These are phyloP conservation scores for Conus betulinus DNA, from an alignment of 1,140 invertebrate species.

Conservation along the genomic window DNA sequence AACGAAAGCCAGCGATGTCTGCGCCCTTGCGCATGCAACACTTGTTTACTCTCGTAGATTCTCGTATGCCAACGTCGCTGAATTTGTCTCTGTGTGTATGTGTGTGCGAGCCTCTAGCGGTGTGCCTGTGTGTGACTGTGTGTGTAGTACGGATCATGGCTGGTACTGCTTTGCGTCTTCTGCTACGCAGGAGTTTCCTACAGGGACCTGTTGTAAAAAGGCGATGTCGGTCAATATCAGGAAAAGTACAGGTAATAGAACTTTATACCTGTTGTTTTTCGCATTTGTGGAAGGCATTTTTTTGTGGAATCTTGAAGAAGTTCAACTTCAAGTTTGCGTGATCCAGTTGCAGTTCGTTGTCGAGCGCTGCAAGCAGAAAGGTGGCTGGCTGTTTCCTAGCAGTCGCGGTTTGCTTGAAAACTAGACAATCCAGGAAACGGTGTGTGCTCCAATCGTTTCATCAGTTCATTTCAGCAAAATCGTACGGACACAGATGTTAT, in stretches of 20 bases:
- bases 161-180: slow-evolving; percentile 25
- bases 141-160: slow-evolving; percentile 30
- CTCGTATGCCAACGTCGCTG: slow-evolving; percentile 7
- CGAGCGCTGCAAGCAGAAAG: too few species aligned
- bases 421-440: neutral
- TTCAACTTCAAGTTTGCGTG: too few species aligned
- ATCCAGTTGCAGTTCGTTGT: too few species aligned
- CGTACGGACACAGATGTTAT: too few species aligned
- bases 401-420: slow-evolving; percentile 17
- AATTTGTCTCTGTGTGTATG: too few species aligned
- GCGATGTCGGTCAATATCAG: slow-evolving; percentile 31
- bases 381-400: slow-evolving; percentile 2
- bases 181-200: slow-evolving; percentile 33
- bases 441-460: neutral
- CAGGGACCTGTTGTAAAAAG: slow-evolving; percentile 25
- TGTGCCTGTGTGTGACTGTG: neutral
- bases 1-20: slow-evolving; percentile 20
- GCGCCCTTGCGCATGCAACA: neutral
- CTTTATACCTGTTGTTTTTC: neutral
- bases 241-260: slow-evolving; percentile 21
- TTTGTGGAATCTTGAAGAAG: too few species aligned
- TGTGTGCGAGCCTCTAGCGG: too few species aligned
- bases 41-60: neutral
- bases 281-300: neutral
- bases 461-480: too few species aligned